These are phyloP conservation scores for Butastur rufipennis DNA, from an alignment of 2,113 vertebrate genomes.

Conservation along the genomic window DNA sequence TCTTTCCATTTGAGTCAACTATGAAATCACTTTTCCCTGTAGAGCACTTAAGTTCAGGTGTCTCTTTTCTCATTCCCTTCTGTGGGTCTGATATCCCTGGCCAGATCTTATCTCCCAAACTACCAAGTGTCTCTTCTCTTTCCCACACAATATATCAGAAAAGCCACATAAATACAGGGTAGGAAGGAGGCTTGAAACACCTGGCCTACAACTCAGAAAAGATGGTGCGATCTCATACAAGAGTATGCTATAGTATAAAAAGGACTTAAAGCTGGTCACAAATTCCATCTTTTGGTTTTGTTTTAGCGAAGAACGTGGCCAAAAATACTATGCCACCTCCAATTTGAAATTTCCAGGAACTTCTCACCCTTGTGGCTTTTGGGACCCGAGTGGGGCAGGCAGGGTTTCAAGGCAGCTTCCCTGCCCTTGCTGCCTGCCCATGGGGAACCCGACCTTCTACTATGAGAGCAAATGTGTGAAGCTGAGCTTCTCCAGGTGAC, in stretches of 20 bases:
- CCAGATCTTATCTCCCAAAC: neutral
- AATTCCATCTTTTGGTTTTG: neutral
- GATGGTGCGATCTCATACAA: neutral
- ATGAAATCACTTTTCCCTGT: neutral
- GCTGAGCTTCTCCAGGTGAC: neutral
- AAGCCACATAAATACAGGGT: neutral
- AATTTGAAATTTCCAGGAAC: neutral
- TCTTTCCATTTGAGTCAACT: neutral
- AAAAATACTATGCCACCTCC: neutral
- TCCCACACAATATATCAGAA: neutral
- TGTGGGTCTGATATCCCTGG: neutral
- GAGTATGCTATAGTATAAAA: neutral
- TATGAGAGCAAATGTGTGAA: neutral
- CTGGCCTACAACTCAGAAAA: neutral
- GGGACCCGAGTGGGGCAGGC: neutral
- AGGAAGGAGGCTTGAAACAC: neutral
- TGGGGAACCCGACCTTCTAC: neutral
- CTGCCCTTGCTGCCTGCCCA: accelerated
- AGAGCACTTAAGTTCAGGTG: neutral
- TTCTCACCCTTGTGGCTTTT: neutral
- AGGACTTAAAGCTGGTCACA: neutral
- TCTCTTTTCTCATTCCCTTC: neutral
- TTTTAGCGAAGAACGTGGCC: neutral
- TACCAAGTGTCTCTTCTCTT: neutral
- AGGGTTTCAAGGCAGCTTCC: neutral